These are phyloP conservation scores for Agonopterix alstromeriana DNA, from an alignment of 2,888 invertebrate species.

Conservation along the genomic window DNA sequence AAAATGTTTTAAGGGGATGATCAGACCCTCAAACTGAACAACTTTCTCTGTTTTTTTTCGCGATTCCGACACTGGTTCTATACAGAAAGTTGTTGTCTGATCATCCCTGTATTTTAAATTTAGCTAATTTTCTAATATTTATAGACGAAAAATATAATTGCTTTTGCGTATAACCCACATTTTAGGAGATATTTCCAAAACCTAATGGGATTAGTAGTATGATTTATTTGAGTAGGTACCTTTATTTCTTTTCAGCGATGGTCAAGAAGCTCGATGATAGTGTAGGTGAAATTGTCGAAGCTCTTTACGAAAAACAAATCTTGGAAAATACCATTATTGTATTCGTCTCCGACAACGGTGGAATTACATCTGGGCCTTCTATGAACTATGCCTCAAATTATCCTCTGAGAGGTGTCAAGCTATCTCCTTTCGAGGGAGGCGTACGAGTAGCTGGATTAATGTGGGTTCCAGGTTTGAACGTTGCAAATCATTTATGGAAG, in stretches of 20 bases:
- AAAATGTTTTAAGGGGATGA: too few species aligned
- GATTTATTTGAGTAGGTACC: too few species aligned
- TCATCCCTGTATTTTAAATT: not conserved
- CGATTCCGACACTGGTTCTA: too few species aligned
- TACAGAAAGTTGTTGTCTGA: too few species aligned
- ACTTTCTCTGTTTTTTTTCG: too few species aligned
- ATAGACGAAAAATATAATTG: not conserved
- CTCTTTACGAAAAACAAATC: conserved; percentile 80
- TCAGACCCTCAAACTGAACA: too few species aligned
- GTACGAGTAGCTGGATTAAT: conserved; percentile 84
- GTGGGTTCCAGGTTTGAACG: conserved; percentile 71
- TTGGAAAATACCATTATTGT: conserved; percentile 88
- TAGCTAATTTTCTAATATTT: not conserved
- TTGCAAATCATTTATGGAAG: conserved; percentile 58
- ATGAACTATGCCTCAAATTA: conserved; percentile 86
- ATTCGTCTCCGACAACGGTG: conserved; percentile 94
- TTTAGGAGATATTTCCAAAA: too few species aligned
- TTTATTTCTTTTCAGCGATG: conserved; percentile 78
- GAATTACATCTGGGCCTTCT: conserved; percentile 83
- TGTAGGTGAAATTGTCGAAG: conserved; percentile 84
- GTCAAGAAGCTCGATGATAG: conserved; percentile 90
- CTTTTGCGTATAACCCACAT: too few species aligned
- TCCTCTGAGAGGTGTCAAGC: conserved; percentile 86
- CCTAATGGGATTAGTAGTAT: too few species aligned
- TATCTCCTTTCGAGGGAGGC: conserved; percentile 90